Base-by-base conservation (phyloP, 2,888 invertebrate genomes). In the Callyntrura sp. region DNA sequence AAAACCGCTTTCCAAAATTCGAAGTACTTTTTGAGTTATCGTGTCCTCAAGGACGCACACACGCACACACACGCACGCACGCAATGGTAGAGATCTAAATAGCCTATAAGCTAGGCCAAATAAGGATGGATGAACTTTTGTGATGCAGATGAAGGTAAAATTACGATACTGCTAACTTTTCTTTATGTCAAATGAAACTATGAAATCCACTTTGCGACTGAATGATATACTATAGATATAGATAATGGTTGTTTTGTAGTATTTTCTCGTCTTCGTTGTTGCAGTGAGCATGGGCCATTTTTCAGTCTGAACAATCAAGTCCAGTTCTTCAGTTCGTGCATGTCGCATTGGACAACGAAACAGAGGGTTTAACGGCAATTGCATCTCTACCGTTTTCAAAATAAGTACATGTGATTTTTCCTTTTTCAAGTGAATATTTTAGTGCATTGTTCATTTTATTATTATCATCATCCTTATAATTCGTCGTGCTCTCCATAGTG, bases 311-410 rank as follows among this genome's bases (percentile, higher is more conserved):
- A 78, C 78, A 55, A 51, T 55, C 11, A 83, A 65, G 88, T 89
- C 84, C 88, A 89, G 84, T 84, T 89, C 62, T 43, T 51, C 76
- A 84, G 60, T 78, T 78, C 79, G 51, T 55, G 17, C 78, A 57
- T 57, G 79, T 79, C 57, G 79, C 17, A 17, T 79, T 57, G 55
- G 55, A 78, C n/a, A n/a, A n/a, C 23, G 70, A 28, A 82, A 76
- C 73, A 76, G 88, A 82, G 83, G 88, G 88, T 23, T 48, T 12
- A 79, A n/a, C n/a, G n/a, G n/a, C n/a, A n/a, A n/a, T 8, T 79
- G 12, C 20, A n/a, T 51, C 25, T 55, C 25, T 23, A 25, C 17
- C n/a, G n/a, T 48, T 28, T 79, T 57, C 9, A n/a, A 14, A 62
- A 0, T 68, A 14, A 28, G 20, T n/a, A 28, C 12, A 25, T 35